These are phyloP conservation scores for Corythaixoides concolor DNA, from an alignment of 2,113 vertebrate species.

Conservation along the genomic window DNA sequence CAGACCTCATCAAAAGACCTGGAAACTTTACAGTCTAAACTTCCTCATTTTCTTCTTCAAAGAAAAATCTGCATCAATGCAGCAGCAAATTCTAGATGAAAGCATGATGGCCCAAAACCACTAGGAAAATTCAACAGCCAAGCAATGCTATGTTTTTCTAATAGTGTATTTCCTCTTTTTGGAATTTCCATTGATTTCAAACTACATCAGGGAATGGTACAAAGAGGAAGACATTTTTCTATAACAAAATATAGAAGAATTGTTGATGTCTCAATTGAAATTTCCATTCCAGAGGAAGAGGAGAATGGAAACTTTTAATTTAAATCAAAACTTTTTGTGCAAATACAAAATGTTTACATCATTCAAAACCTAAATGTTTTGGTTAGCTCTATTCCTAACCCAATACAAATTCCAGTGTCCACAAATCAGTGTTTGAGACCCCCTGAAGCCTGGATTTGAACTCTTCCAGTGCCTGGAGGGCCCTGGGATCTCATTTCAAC, in stretches of 20 bases:
- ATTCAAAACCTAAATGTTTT: background rate
- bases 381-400: background rate
- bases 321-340: background rate
- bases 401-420: background rate
- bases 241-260: background rate
- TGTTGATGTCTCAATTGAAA: background rate
- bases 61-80: background rate
- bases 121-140: background rate
- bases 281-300: background rate
- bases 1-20: background rate
- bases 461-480: background rate
- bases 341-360: background rate
- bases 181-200: background rate
- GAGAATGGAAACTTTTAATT: background rate
- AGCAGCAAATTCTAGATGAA: background rate
- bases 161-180: background rate
- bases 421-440: background rate
- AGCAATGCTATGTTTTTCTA: background rate
- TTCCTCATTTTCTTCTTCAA: background rate
- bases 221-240: background rate
- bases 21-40: background rate
- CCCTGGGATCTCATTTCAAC: background rate
- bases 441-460: background rate
- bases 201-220: background rate
- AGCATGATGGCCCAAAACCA: background rate